phyloP scores from a whole-genome alignment of 2,888 invertebrate species.

The Ochlodes sylvanus region DNA sequence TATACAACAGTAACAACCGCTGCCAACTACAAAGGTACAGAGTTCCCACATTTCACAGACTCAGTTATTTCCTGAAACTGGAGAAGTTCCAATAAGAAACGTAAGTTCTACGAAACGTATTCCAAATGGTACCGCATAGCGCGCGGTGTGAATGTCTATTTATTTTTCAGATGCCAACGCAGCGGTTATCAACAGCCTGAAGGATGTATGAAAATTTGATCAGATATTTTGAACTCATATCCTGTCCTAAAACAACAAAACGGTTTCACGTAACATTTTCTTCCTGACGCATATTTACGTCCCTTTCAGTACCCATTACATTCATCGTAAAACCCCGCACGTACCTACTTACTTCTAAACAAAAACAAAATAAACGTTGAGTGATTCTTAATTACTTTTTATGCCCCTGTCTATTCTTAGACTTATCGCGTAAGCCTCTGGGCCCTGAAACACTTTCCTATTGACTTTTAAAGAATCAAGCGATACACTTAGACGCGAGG shows the following conservation, averaged over 20 bases:
- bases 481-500: constrained; percentile 10
- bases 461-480: constrained; percentile 24
- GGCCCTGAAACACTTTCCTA: neutral
- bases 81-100: constrained; percentile 28
- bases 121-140: constrained; percentile 23
- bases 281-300: neutral
- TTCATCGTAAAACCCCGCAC: neutral
- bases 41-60: neutral
- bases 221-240: neutral
- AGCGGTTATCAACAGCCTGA: neutral
- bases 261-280: neutral
- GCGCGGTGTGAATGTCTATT: constrained; percentile 28
- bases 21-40: constrained; percentile 7
- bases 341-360: neutral
- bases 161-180: constrained; percentile 29
- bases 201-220: neutral
- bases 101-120: constrained; percentile 14
- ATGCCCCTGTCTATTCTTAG: constrained; percentile 27
- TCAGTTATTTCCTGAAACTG: constrained; percentile 30
- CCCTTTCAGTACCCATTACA: neutral
- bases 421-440: neutral
- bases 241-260: neutral
- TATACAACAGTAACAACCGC: neutral
- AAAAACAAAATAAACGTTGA: constrained; percentile 31
- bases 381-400: constrained; percentile 33